Base-by-base conservation (phyloP, 2,888 invertebrate species). In the Malachius bipustulatus region DNA sequence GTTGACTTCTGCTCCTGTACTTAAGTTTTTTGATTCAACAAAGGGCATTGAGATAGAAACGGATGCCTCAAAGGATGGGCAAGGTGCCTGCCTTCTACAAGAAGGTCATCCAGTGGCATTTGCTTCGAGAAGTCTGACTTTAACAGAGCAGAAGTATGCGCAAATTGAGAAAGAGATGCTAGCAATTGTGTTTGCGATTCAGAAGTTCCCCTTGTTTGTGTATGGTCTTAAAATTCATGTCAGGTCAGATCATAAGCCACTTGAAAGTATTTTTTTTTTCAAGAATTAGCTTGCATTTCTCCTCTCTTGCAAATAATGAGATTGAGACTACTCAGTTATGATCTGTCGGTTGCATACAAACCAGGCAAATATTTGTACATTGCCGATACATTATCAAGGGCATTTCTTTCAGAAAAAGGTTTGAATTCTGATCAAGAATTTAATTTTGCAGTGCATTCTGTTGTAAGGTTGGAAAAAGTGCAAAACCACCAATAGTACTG, bases 211-310 rank as follows among this genome's bases (percentile, higher is more conserved):
- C 44, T 49, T 49, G 26, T 54, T 45, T 42, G 42, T 50, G 10
- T 55, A 43, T 39, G 52, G 47, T 11, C 10, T 45, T 19, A 35
- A n/a, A n/a, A n/a, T n/a, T n/a, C n/a, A n/a, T n/a, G n/a, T n/a
- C n/a, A n/a, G n/a, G n/a, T n/a, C n/a, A 36, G 55, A 58, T 39
- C 54, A 58, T 32, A 53, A 54, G 35, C 55, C 52, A 0, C 36
- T 57, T 9, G 51, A 46, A 28, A 8, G 46, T n/a, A 46, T 56
- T 31, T 50, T 54, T n/a, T n/a, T n/a, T n/a, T n/a, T n/a, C n/a
- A 50, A 39, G 33, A 43, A 34, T 39, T 52, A 8, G 32, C 37
- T 16, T 36, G 39, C 14, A 40, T 45, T 12, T 46, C 52, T n/a
- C 37, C 45, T 3, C 31, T 52, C 26, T 38, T 56, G 26, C 55